Conservation (phyloP, 2,113 vertebrate genomes). For the Paramisgurnus dabryanus region DNA sequence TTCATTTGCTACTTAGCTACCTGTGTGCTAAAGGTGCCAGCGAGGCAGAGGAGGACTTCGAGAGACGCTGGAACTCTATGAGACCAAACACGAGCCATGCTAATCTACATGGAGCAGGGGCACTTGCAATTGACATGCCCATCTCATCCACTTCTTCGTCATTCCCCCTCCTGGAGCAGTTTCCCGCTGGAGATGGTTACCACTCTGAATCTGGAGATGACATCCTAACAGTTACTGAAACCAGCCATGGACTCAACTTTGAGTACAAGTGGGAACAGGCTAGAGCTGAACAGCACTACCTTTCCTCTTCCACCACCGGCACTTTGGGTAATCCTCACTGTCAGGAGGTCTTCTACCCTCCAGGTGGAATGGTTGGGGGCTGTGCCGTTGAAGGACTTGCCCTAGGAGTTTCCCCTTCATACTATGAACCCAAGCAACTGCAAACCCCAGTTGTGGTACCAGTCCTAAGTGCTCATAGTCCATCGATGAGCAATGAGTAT, state of each 20-base stretch:
- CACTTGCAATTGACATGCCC: slow-evolving; percentile 63
- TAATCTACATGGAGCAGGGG: slow-evolving; percentile 51
- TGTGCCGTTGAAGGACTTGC: slow-evolving; percentile 71
- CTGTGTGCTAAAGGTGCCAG: slow-evolving; percentile 89
- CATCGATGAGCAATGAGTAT: slow-evolving; percentile 87
- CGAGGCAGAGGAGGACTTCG: slow-evolving; percentile 90
- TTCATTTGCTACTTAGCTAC: slow-evolving; percentile 92
- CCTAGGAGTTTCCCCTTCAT: slow-evolving; percentile 81
- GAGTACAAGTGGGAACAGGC: slow-evolving; percentile 96
- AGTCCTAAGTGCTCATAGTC: slow-evolving; percentile 89
- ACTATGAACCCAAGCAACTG: slow-evolving; percentile 79
- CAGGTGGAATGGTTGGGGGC: slow-evolving; percentile 71
- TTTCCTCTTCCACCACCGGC: slow-evolving; percentile 61
- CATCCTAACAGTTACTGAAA: slow-evolving; percentile 93
- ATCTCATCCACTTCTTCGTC: slow-evolving; percentile 74
- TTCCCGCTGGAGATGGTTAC: slow-evolving; percentile 81
- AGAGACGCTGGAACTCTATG: slow-evolving; percentile 92
- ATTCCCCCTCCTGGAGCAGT: slow-evolving; percentile 92
- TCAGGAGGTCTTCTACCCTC: slow-evolving; percentile 83
- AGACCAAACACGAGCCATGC: slow-evolving; percentile 76
- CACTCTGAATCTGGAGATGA: slow-evolving; percentile 87
- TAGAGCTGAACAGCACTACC: slow-evolving; percentile 71
- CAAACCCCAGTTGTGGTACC: slow-evolving; percentile 83
- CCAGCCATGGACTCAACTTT: slow-evolving; percentile 93
- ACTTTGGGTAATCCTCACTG: slow-evolving; percentile 72